These are phyloP conservation scores for Drosophila teissieri DNA, from an alignment of 1,140 invertebrate species.

Conservation along the genomic window DNA sequence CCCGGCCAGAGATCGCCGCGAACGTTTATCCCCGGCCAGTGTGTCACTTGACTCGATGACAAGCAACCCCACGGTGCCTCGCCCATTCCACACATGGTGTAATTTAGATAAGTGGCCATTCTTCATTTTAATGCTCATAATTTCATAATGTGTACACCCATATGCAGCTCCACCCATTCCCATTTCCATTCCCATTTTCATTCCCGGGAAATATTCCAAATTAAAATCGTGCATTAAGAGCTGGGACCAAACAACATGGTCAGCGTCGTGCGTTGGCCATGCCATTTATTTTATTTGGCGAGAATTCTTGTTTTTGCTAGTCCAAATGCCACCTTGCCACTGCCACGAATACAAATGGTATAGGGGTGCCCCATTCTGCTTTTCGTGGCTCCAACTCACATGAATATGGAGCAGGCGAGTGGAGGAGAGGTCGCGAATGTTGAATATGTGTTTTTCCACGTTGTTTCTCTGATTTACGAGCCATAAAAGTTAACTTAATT, in stretches of 20 bases:
- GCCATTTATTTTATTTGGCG: constrained; percentile 71
- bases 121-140: constrained; percentile 84
- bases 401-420: constrained; percentile 74
- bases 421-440: constrained; percentile 11
- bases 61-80: constrained; percentile 22
- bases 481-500: constrained; percentile 82
- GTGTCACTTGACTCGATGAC: constrained; percentile 70
- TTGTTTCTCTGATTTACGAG: constrained; percentile 70
- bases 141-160: constrained; percentile 82
- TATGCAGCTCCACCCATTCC: constrained; percentile 38
- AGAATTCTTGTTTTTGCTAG: constrained; percentile 64
- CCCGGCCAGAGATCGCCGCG: constrained; percentile 58
- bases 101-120: constrained; percentile 84
- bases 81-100: constrained; percentile 70
- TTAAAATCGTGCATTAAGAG: constrained; percentile 68
- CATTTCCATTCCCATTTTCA: neutral
- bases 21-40: constrained; percentile 38
- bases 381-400: constrained; percentile 20
- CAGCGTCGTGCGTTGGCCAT: constrained; percentile 62
- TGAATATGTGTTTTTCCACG: constrained; percentile 64
- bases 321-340: constrained; percentile 65
- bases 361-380: no score
- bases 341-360: constrained; percentile 39
- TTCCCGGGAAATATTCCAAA: constrained; percentile 32
- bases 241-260: constrained; percentile 68